Evolutionary conservation across 1,140 invertebrate species (phyloP), one percentile per base, ranked within the genome.

Genomic region (Drosophila murphyi): DNA sequence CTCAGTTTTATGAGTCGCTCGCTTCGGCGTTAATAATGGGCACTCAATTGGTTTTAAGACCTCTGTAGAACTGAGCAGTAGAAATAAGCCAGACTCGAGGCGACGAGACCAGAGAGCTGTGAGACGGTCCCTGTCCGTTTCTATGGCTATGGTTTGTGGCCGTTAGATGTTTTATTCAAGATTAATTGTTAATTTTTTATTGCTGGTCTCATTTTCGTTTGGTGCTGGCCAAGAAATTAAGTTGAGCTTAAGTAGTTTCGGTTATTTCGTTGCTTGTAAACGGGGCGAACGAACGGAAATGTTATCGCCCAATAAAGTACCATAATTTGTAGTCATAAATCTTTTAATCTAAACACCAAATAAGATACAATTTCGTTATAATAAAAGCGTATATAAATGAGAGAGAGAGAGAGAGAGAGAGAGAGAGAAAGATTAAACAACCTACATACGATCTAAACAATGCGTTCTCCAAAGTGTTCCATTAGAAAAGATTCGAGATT

Each of bases 321-420:
- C 85, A 89, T 89, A 89, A 89, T 89, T 89, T 89, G 85, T 90
- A 89, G 85, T 72, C 80, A 89, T 89, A 89, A 89, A 89, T 89
- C 85, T 89, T 89, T 79, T 78, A 71, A 81, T 89, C 85, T 89
- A 89, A 89, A 81, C 78, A 85, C 86, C 86, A 90, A 89, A 89
- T 89, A 85, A 89, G 89, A 89, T 81, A 80, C 76, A 72, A 79
- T 88, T 82, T 77, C 57, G 79, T 51, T 37, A 43, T 48, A 70
- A 69, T 69, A 72, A 78, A 78, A 59, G 65, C 61, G 80, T 54
- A 59, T 59, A 61, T 52, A 35, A 31, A 48, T 60, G 31, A 20
- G 12, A 48, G 48, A 60, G n/a, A 0, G 3, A 43, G 20, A 20
- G 20, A 20, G 20, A 20, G 20, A 20, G 20, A 20, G 20, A 20